Conservation (phyloP, 2,888 invertebrate species). For the Leptura quadrifasciata region DNA sequence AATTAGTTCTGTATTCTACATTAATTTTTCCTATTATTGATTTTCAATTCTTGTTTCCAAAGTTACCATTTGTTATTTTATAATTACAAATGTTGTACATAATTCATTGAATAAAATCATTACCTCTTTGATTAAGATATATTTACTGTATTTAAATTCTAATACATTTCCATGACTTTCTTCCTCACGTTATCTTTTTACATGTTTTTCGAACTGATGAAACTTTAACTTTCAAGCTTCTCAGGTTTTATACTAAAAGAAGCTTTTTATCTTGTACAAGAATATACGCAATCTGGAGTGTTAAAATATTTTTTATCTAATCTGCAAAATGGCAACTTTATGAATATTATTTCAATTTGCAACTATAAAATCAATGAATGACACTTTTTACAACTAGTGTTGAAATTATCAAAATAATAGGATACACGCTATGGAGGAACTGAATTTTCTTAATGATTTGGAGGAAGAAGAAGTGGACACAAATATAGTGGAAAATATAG, state of each 20-base stretch:
- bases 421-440: too few species aligned
- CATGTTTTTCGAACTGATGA: neutral
- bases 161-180: conserved; percentile 13
- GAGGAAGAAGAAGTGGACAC: too few species aligned
- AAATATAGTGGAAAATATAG: too few species aligned
- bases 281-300: neutral
- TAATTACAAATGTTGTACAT: neutral
- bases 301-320: neutral
- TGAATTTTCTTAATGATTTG: too few species aligned
- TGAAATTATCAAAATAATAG: too few species aligned
- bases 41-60: neutral
- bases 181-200: neutral
- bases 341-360: too few species aligned
- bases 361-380: too few species aligned
- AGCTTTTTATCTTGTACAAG: neutral
- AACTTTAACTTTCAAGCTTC: conserved; percentile 9
- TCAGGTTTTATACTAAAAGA: neutral
- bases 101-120: neutral
- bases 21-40: neutral
- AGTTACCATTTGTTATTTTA: neutral
- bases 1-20: neutral
- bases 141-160: neutral
- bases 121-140: neutral
- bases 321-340: too few species aligned
- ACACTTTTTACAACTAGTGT: too few species aligned